phyloP scores from a whole-genome alignment of 1,140 invertebrate species.

The Ips nitidus region DNA sequence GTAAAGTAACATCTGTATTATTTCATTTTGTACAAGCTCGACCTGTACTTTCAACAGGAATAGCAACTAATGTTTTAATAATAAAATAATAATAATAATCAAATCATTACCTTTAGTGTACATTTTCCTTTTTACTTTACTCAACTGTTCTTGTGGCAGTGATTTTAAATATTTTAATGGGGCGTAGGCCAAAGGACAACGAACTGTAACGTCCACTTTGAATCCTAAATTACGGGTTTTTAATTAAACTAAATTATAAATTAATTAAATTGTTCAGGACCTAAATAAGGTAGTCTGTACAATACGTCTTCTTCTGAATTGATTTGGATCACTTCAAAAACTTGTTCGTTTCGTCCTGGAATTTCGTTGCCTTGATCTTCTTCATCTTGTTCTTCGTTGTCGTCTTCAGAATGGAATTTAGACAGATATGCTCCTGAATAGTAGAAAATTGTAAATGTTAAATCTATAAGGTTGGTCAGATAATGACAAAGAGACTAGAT shows the following conservation, averaged over 20 bases:
- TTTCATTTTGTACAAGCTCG: no score
- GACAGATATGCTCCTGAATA: constrained; percentile 37
- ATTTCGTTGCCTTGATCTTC: constrained; percentile 35
- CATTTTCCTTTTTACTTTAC: constrained; percentile 19
- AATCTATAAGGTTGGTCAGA: background rate
- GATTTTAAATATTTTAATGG: constrained; percentile 38
- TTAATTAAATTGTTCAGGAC: constrained; percentile 1
- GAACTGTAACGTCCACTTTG: constrained; percentile 36
- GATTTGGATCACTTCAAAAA: constrained; percentile 6
- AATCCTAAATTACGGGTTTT: constrained; percentile 22
- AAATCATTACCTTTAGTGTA: constrained; percentile 20
- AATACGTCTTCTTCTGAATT: constrained; percentile 36
- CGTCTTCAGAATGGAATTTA: constrained; percentile 39
- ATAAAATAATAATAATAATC: background rate
- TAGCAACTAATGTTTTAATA: no score
- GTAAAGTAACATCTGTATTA: no score
- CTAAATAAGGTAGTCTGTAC: constrained; percentile 39
- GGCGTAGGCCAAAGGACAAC: constrained; percentile 38
- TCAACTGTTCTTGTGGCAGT: constrained; percentile 1
- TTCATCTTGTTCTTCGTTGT: constrained; percentile 32
- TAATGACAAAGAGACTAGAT: no score
- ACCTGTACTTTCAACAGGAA: no score
- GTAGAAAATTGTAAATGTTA: background rate
- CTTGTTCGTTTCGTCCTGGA: constrained; percentile 14
- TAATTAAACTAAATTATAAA: background rate